Evolutionary conservation across 2,888 invertebrate species (phyloP), one percentile per base, ranked within the genome.

Genomic region (Tetragonula carbonaria): DNA sequence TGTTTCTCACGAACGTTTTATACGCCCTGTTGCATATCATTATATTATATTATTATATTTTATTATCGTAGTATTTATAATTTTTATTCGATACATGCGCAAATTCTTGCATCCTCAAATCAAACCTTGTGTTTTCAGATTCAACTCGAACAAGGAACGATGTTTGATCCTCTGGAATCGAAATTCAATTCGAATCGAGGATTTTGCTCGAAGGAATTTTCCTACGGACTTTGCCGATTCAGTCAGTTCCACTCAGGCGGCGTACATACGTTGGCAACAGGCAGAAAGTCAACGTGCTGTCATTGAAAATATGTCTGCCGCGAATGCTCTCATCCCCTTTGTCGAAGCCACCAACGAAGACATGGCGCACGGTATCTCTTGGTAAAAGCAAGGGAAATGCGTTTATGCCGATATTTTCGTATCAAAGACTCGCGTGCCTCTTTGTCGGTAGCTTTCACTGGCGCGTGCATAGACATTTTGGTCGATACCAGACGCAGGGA

Each of bases 301-400:
- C 85, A 28, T 18, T 28, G 76, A 55, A 50, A 78, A 72, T 73
- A 65, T 53, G 70, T 80, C 66, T 62, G 45, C 63, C n/a, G 62
- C 70, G 78, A 53, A 66, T 55, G 53, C 50, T 68, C 33, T 11
- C 65, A 50, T 73, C 75, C 82, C 81, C 73, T 88, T 87, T 82
- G 89, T 87, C 84, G 78, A 85, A 82, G 33, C 80, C 79, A 23
- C 84, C 71, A 80, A 84, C 75, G 74, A 78, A 68, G 70, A 75
- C 77, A 45, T 8, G 63, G 51, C 18, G 63, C 63, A 38, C 53
- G 75, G 53, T 80, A 86, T 85, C 84, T 84, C 86, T 72, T 68
- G 45, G 87, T 88, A 87, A 87, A 89, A 91, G 87, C 86, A 72
- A 73, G 82, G 85, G 81, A 91, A 88, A 91, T 85, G 86, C 90